phyloP scores from a whole-genome alignment of 2,797 vertebrate genomes.

The Telmatherina bonti region DNA sequence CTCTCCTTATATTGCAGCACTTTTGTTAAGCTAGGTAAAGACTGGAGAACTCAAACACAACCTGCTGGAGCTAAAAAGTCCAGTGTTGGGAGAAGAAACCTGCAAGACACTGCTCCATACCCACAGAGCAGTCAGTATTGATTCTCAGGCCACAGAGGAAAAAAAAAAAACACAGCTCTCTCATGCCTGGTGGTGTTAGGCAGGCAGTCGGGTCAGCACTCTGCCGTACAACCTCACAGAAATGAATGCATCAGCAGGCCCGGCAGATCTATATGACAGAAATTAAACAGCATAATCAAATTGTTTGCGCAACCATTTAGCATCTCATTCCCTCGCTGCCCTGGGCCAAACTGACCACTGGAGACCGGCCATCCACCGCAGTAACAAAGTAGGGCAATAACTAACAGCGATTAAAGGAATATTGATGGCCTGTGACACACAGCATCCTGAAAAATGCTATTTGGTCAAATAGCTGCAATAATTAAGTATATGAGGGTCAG shows the following conservation, averaged over 20 bases:
- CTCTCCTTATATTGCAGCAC: constrained; percentile 57
- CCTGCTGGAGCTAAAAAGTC: constrained; percentile 24
- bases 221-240: constrained; percentile 63
- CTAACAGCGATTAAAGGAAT: constrained; percentile 89
- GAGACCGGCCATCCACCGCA: constrained; percentile 82
- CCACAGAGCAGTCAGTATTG: constrained; percentile 64
- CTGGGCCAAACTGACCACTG: constrained; percentile 82
- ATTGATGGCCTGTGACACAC: constrained; percentile 89
- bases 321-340: constrained; percentile 81
- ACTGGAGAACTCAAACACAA: constrained; percentile 4
- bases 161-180: constrained; percentile 57
- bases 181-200: constrained; percentile 56
- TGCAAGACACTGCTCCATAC: constrained; percentile 40
- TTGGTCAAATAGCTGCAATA: constrained; percentile 91
- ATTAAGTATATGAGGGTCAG: constrained; percentile 93
- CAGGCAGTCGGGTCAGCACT: constrained; percentile 75
- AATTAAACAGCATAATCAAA: constrained; percentile 87
- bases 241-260: constrained; percentile 76
- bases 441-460: constrained; percentile 88
- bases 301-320: constrained; percentile 85
- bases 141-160: constrained; percentile 52
- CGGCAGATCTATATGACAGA: constrained; percentile 82
- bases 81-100: constrained; percentile 50
- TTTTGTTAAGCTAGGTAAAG: constrained; percentile 30
- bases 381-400: constrained; percentile 87